Conservation (phyloP, 2,888 invertebrate species). For the Cistogaster globosa region DNA sequence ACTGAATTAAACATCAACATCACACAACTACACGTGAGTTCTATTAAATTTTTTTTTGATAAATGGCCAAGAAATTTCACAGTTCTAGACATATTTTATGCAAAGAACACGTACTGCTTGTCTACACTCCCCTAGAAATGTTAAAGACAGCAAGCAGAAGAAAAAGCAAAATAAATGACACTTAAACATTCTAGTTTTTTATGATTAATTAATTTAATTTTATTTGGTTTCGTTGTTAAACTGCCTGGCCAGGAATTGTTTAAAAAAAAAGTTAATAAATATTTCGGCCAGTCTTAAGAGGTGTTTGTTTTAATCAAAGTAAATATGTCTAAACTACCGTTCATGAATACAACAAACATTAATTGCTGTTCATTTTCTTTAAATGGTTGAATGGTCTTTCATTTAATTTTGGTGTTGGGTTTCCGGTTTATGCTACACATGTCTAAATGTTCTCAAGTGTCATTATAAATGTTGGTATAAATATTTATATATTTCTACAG, state of each 20-base stretch:
- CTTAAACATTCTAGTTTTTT: constrained; percentile 8
- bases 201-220: constrained; percentile 42
- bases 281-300: not conserved
- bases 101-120: not conserved
- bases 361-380: constrained; percentile 38
- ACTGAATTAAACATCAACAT: constrained; percentile 27
- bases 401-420: constrained; percentile 50
- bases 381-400: constrained; percentile 51
- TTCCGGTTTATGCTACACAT: constrained; percentile 61
- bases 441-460: constrained; percentile 14
- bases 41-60: constrained; percentile 38
- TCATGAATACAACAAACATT: not conserved
- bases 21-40: constrained; percentile 31
- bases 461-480: constrained; percentile 38
- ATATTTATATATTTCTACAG: constrained; percentile 5
- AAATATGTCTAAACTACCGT: not conserved
- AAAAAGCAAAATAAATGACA: not conserved
- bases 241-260: not conserved
- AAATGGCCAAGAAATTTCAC: constrained; percentile 55
- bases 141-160: not conserved
- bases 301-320: not conserved
- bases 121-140: not conserved
- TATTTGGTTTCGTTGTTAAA: not conserved
- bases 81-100: not conserved
- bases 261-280: not conserved